Percentiles rank a stretch among this genome's conserved stretches.
Conservation (phyloP, 2,113 vertebrate species). For the Phyllostomus hastatus region DNA sequence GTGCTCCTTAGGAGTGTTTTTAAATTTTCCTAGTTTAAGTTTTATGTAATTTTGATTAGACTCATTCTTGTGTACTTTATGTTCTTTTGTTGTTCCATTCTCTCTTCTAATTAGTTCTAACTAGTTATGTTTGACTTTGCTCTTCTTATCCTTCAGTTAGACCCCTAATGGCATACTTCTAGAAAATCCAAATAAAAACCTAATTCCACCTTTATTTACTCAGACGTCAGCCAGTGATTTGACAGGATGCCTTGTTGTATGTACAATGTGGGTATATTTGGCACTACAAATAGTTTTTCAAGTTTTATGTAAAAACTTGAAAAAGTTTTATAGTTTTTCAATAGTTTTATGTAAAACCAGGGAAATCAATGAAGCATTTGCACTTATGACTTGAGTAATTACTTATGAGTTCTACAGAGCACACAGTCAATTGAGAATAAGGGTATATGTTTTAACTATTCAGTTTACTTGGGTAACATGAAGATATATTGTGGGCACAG, state of each 20-base stretch:
- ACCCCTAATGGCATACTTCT: neutral
- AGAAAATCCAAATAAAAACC: neutral
- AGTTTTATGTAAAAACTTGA: neutral
- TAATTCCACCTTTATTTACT: neutral
- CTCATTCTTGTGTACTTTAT: neutral
- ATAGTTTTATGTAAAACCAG: neutral
- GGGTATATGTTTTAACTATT: neutral
- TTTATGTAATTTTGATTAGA: neutral
- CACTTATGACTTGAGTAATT: neutral
- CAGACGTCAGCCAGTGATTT: constrained; percentile 1
- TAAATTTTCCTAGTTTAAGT: neutral
- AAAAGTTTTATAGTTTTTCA: too few relatives aligned
- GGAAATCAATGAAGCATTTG: neutral
- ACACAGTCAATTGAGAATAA: neutral
- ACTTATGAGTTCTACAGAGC: neutral
- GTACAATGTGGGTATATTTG: neutral
- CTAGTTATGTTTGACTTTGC: neutral
- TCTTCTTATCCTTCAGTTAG: neutral
- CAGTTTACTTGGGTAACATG: neutral
- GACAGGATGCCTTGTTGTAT: neutral
- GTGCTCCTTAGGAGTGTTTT: neutral
- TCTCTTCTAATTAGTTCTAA: neutral
- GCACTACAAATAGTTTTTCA: neutral
- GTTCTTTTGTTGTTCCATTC: neutral
- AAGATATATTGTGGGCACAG: neutral